Evolutionary conservation across 2,797 vertebrate genomes (phyloP), one percentile per base, ranked within the genome.

Genomic region (Neostethus bicornis): DNA sequence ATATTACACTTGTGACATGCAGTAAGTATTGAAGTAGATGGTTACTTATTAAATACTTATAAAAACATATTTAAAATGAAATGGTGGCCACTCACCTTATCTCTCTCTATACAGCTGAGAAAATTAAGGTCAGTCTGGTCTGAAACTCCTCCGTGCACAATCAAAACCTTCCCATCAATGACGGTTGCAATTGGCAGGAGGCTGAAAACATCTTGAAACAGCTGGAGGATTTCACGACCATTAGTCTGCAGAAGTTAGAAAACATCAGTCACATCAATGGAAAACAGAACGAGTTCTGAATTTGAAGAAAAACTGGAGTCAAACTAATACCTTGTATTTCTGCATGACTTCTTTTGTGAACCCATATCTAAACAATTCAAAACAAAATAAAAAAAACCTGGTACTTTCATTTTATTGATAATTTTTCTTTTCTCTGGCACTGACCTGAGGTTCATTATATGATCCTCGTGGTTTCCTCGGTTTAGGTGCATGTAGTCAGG

Each of bases 391-490:
- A 38, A 17, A 49, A 50, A 21, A 17, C 5, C 1, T 6, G 3
- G 19, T 25, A 11, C 4, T 25, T 47, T 2, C 3, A 16, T 20
- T 4, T 47, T 46, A 39, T 26, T 25, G 19, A 35, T n/a, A n/a
- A 1, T 9, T 7, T 2, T 8, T 26, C 10, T 5, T 31, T 32
- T n/a, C 32, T 14, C 32, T 11, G 14, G 11, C 17, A 10, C 41
- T 66, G 79, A 96, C 96, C 96, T 94, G 67, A 98, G 84, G 77
- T 98, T 99, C 94, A 99, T 96, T 50, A 98, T 85, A 79, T 95
- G 92, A 85, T 99, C 97, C 76, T 99, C 97, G 6, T 99, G 97
- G 88, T 99, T 99, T 51, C 97, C 97, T 87, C 97, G 87, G 81
- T 99, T 99, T 81, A 99, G 87, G 72, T 94, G 93, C 82, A 99